Base-by-base conservation (phyloP, 1,140 invertebrate genomes). In the Conus betulinus region DNA sequence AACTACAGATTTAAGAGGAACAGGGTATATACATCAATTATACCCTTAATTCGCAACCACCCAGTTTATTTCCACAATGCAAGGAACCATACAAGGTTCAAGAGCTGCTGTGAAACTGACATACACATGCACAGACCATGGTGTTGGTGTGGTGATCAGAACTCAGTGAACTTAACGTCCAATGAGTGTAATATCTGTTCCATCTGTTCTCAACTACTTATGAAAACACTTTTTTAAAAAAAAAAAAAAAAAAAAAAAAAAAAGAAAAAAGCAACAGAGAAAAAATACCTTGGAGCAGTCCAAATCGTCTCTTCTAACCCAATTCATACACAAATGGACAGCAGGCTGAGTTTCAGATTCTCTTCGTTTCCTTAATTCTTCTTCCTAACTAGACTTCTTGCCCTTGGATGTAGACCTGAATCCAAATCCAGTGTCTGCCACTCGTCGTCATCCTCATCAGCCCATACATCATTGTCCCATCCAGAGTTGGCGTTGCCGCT, bases 401-500 rank as follows among this genome's bases (percentile, higher is more conserved):
- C 84, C 82, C 39, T 88, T 87, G 39, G 85, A 78, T 11, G 8
- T 25, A 11, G 79, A 81, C 23, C 76, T 10, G 85, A 78, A 76
- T 91, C 91, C 27, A 92, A n/a, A 81, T 94, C 93, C 83, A 94
- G 88, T 84, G 90, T 92, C 84, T 94, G 93, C 93, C 93, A 94
- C 5, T 93, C 92, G 67, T 93, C 93, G 71, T 93, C 93, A 78
- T 93, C 92, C 13, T 91, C 92, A 25, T 93, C 90, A 3, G 93
- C 93, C 93, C 93, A 94, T 11, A 94, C 93, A 15, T 94, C 93
- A 91, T 94, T 94, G 90, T 94, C 93, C 93, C 93, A 94, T 5
- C 93, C 93, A 39, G 85, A 76, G 10, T 57, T 17, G 52, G 85
- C 74, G 25, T 15, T 67, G 53, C 89, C 82, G 53, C 85, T 25